These are phyloP conservation scores for Andrena trimmerana DNA, from an alignment of 2,888 invertebrate species.

Conservation along the genomic window DNA sequence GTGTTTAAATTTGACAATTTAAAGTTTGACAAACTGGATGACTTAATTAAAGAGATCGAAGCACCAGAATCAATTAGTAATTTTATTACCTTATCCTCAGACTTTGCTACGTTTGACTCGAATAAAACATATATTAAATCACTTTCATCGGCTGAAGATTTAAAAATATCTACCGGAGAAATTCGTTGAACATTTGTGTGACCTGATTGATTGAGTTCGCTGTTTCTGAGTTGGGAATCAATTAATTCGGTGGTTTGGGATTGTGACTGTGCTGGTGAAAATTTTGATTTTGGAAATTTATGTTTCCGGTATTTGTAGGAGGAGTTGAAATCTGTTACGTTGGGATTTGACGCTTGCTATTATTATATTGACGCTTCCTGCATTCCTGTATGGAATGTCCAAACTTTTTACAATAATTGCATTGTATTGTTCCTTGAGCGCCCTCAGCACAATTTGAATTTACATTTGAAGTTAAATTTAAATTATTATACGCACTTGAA, in stretches of 20 bases:
- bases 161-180: constrained; percentile 2
- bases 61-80: constrained; percentile 8
- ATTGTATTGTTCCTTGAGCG: background rate
- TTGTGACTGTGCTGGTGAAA: background rate
- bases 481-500: too few species aligned
- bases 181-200: background rate
- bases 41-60: constrained; percentile 21
- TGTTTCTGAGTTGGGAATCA: background rate
- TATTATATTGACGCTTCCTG: constrained; percentile 10
- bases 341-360: background rate
- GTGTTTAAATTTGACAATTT: background rate
- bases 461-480: too few species aligned
- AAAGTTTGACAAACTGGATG: background rate
- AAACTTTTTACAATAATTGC: constrained; percentile 12
- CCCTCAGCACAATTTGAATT: background rate
- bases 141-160: background rate
- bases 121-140: constrained; percentile 6
- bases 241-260: background rate
- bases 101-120: background rate
- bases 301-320: background rate
- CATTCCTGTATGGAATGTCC: constrained; percentile 17
- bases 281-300: background rate
- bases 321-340: background rate
- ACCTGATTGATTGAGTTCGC: background rate
- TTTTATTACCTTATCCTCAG: constrained; percentile 9